Conservation (phyloP, 2,888 invertebrate genomes). For the Stictocephala bisonia region DNA sequence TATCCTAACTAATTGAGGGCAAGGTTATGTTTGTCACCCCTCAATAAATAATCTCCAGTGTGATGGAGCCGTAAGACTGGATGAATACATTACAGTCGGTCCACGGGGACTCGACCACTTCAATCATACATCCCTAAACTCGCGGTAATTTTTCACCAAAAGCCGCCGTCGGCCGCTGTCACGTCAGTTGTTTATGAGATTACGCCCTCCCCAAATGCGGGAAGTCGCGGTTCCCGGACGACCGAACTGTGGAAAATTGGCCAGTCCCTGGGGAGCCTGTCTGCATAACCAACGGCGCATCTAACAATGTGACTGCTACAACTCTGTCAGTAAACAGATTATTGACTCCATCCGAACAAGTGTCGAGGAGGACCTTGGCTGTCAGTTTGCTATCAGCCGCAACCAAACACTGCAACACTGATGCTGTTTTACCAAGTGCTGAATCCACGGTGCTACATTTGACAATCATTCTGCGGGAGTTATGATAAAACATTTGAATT, state of each 20-base stretch:
- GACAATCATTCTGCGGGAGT: too few species aligned
- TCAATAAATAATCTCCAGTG: slow-evolving; percentile 49
- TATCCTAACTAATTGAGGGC: slow-evolving; percentile 41
- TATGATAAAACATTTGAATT: too few species aligned
- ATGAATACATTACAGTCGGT: slow-evolving; percentile 47
- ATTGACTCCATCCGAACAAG: too few species aligned
- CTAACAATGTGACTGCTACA: too few species aligned
- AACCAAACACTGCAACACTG: too few species aligned
- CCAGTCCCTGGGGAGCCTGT: neutral
- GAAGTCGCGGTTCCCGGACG: too few species aligned
- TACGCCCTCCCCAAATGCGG: too few species aligned
- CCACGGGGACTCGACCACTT: neutral
- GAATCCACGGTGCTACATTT: too few species aligned
- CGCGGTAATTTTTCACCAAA: slow-evolving; percentile 17
- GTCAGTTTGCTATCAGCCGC: too few species aligned
- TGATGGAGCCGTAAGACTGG: slow-evolving; percentile 47
- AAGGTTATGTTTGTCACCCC: neutral
- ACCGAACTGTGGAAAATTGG: neutral
- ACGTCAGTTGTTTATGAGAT: slow-evolving; percentile 16
- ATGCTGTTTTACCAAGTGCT: too few species aligned
- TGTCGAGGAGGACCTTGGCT: too few species aligned
- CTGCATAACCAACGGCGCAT: neutral
- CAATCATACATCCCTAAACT: slow-evolving; percentile 32
- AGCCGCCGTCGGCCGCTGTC: neutral
- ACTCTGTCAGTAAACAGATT: too few species aligned